Evolutionary conservation across 2,113 vertebrate species (phyloP).

Genomic region (Vireo altiloquus): DNA sequence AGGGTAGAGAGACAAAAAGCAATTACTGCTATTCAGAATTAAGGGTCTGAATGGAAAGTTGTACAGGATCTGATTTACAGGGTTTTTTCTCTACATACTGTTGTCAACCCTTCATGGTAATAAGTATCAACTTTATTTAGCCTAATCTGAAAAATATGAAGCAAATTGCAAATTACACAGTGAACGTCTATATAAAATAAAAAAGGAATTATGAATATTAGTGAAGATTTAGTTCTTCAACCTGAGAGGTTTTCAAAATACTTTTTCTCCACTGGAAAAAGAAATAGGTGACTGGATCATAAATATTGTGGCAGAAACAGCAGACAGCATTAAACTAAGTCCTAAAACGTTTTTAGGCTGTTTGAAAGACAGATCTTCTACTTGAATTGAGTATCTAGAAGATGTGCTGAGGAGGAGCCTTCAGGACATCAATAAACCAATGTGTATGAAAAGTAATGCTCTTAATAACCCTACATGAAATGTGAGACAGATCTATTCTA

Average conservation of each 20-base stretch:
- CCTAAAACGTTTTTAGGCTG: background rate
- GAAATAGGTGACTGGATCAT: background rate
- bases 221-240: background rate
- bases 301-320: background rate
- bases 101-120: background rate
- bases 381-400: background rate
- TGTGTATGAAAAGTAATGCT: background rate
- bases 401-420: background rate
- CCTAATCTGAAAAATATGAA: background rate
- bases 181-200: background rate
- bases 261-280: background rate
- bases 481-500: background rate
- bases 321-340: background rate
- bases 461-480: background rate
- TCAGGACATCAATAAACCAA: background rate
- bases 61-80: background rate
- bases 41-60: background rate
- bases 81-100: background rate
- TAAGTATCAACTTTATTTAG: background rate
- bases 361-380: background rate
- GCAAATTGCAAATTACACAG: background rate
- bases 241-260: background rate
- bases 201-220: background rate
- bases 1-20: background rate
- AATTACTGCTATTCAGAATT: background rate